Percentiles rank a stretch among this genome's conserved stretches.
Conservation (phyloP, 2,888 invertebrate species). For the Resseliella maxima region DNA sequence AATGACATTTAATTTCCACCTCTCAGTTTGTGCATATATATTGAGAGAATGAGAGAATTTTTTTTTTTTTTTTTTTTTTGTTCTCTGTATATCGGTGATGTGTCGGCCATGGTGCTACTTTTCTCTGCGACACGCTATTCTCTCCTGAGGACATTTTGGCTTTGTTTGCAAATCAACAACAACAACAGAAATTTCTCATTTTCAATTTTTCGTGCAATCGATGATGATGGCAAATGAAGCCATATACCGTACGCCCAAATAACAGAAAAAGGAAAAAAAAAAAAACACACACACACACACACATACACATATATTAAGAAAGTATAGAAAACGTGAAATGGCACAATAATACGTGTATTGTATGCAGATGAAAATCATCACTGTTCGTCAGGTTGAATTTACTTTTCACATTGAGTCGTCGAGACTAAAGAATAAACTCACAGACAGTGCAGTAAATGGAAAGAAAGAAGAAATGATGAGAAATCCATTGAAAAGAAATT, state of each 20-base stretch:
- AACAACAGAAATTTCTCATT: conserved; percentile 14
- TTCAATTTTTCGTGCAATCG: conserved; percentile 6
- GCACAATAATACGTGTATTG: conserved; percentile 6
- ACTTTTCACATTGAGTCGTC: not conserved
- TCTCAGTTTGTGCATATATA: conserved; percentile 59
- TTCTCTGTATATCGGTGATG: conserved; percentile 3
- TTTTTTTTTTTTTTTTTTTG: conserved; percentile 56
- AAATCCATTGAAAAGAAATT: not conserved
- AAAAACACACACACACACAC: not conserved
- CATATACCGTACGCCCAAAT: too few species aligned
- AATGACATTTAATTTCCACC: conserved; percentile 60
- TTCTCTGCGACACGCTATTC: not conserved
- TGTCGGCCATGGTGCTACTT: not conserved
- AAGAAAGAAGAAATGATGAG: not conserved
- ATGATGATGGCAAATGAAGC: not conserved
- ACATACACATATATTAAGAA: not conserved
- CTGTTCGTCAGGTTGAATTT: conserved; percentile 53
- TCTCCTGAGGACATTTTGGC: conserved; percentile 54
- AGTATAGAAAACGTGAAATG: not conserved
- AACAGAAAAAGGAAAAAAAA: not conserved
- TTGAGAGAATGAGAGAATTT: too few species aligned
- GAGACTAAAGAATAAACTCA: not conserved
- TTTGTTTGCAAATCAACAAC: conserved; percentile 32
- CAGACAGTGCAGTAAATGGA: not conserved
- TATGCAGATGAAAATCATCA: not conserved